A percentile compares a stretch with the other conserved stretches of the same genome.
Evolutionary conservation across 2,888 invertebrate genomes (phyloP).

Genomic region (Oscheius sp.): DNA sequence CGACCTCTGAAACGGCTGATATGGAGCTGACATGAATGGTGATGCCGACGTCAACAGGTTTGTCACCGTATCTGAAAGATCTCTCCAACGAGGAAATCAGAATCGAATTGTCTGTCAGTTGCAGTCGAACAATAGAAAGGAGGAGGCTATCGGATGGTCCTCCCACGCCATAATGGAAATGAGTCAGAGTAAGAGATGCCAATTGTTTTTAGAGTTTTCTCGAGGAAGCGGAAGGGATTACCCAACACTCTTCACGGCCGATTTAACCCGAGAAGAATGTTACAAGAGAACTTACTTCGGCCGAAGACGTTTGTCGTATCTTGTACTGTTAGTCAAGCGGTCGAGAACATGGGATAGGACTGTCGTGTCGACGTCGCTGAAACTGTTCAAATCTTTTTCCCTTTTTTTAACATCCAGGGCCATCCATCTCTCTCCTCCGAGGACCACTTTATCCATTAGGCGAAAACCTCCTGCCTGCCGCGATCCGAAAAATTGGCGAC

Average conservation of each 20-base stretch:
- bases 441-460: constrained; percentile 32
- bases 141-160: neutral
- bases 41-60: constrained; percentile 95
- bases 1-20: constrained; percentile 96
- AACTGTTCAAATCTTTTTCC: neutral
- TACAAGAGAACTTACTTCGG: constrained; percentile 81
- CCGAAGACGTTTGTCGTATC: constrained; percentile 98
- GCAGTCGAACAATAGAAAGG: neutral
- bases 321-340: constrained; percentile 75
- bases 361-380: constrained; percentile 45
- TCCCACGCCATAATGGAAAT: neutral
- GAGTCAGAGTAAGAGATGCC: neutral
- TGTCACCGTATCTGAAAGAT: constrained; percentile 80
- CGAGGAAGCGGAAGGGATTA: too few species aligned
- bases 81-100: neutral
- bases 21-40: constrained; percentile 98
- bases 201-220: neutral
- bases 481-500: constrained; percentile 18
- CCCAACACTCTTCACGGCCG: too few species aligned
- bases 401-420: neutral
- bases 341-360: constrained; percentile 65
- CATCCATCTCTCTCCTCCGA: neutral
- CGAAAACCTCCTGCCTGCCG: constrained; percentile 3
- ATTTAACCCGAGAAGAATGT: too few species aligned
- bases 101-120: neutral